Conservation (phyloP, 2,888 invertebrate species). For the Hyles lineata region DNA sequence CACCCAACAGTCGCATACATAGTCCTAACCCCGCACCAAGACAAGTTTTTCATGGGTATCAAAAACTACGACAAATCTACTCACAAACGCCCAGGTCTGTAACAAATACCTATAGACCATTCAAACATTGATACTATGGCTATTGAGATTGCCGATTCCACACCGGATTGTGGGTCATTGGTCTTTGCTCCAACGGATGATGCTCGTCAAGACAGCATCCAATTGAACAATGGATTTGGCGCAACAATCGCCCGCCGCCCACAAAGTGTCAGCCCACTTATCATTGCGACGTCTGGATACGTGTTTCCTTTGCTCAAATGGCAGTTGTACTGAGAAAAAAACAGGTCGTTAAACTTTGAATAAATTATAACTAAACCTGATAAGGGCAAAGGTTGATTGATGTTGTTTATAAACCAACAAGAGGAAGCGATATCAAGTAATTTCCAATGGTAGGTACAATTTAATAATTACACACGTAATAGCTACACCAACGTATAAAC, state of each 20-base stretch:
- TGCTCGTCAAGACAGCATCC: slow-evolving; percentile 55
- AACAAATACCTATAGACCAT: too few relatives aligned
- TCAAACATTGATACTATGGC: too few relatives aligned
- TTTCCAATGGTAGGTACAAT: too few relatives aligned
- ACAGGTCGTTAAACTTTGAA: background rate
- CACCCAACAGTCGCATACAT: too few relatives aligned
- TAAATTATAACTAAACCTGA: background rate
- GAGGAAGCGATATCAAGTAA: too few relatives aligned
- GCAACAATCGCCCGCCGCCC: slow-evolving; percentile 58
- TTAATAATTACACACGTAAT: too few relatives aligned
- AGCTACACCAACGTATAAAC: too few relatives aligned
- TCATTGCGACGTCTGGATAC: slow-evolving; percentile 18
- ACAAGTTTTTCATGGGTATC: too few relatives aligned
- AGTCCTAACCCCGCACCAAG: too few relatives aligned
- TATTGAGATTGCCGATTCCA: slow-evolving; percentile 3
- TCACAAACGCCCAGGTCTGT: too few relatives aligned
- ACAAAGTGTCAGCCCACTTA: slow-evolving; percentile 36
- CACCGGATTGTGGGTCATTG: slow-evolving; percentile 44
- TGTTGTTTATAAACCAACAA: too few relatives aligned
- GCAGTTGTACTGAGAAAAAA: background rate
- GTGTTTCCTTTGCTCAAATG: slow-evolving; percentile 15
- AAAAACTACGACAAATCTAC: too few relatives aligned
- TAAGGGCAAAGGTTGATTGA: background rate
- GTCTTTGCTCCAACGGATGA: slow-evolving; percentile 51
- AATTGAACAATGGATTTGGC: slow-evolving; percentile 60